Evolutionary conservation across 2,113 vertebrate genomes (phyloP), one percentile per base, ranked within the genome.

Genomic region (Perognathus longimembris): DNA sequence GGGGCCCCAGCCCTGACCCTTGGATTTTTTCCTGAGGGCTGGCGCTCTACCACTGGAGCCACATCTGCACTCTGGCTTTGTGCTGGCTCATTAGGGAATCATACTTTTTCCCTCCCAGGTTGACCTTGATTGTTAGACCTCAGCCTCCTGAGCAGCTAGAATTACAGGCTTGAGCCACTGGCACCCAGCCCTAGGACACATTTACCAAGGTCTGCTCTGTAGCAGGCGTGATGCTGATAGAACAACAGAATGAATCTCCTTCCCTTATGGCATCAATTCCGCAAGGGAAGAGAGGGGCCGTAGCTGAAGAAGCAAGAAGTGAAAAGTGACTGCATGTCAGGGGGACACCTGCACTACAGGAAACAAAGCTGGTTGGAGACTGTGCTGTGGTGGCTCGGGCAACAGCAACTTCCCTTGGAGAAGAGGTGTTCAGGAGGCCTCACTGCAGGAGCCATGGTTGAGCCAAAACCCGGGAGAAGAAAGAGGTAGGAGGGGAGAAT

Each of bases 191-290:
- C 9, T 45, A 11, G 45, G 45, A 45, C 24, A 64, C 73, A 34
- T 88, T 83, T 89, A 74, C 22, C 32, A 34, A 91, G 20, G 24
- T 9, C 24, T 76, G 34, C 61, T 26, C 63, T 6, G 21, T 67
- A 22, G 11, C 38, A 69, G 38, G 18, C 15, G 85, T 38, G 59
- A 15, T 45, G 32, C 9, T 34, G 7, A 15, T 69, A n/a, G n/a
- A n/a, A n/a, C 59, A 34, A 64, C 28, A 88, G 75, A 95, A 66
- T 75, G 3, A 79, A 83, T 8, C 8, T 82, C 89, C 42, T 80
- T 79, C 28, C 45, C n/a, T 78, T 45, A 36, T 34, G 59, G 3
- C 77, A 21, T 10, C 74, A 85, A 36, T 70, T 5, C 21, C 38
- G 6, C 8, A 89, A 88, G 32, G 70, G 14, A 80, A 88, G 42